Percentiles rank a stretch among this genome's conserved stretches.
Conservation (phyloP, 2,113 vertebrate species). For the Indicator maculatus region DNA sequence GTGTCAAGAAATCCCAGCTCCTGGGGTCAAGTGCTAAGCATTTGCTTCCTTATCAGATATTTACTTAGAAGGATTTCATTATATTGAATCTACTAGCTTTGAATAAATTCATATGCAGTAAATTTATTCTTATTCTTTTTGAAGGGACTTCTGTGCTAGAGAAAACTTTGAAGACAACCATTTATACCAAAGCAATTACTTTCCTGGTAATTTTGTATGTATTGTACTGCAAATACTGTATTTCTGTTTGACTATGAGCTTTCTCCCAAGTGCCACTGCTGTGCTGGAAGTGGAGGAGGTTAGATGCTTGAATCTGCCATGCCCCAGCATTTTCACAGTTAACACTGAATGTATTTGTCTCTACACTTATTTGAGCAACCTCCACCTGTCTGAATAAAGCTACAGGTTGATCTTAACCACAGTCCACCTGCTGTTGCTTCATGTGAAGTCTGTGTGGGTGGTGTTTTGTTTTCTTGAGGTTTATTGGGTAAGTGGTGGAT, state of each 20-base stretch:
- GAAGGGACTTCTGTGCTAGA: slow-evolving; percentile 66
- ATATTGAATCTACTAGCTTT: slow-evolving; percentile 71
- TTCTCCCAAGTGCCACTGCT: slow-evolving; percentile 50
- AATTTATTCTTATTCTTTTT: slow-evolving; percentile 74
- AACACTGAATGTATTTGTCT: neutral
- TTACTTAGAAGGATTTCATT: slow-evolving; percentile 78
- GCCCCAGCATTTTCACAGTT: neutral
- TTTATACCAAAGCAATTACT: slow-evolving; percentile 82
- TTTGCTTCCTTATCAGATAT: slow-evolving; percentile 77
- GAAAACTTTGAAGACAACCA: slow-evolving; percentile 74
- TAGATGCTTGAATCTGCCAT: neutral
- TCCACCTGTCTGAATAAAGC: neutral
- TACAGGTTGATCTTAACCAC: neutral
- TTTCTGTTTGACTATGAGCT: slow-evolving; percentile 73
- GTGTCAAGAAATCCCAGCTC: slow-evolving; percentile 61
- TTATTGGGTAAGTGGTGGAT: neutral
- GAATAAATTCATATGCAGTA: slow-evolving; percentile 77
- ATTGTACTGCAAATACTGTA: slow-evolving; percentile 68
- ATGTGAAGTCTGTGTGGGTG: neutral
- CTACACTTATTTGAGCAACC: neutral
- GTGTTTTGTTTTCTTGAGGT: neutral
- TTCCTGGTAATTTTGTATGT: slow-evolving; percentile 76
- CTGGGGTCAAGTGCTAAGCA: slow-evolving; percentile 67
- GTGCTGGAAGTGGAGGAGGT: neutral
- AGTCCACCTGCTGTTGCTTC: neutral